Evolutionary conservation across 1,140 invertebrate species (phyloP), one percentile per base, ranked within the genome.

Genomic region (Lethrus apterus): DNA sequence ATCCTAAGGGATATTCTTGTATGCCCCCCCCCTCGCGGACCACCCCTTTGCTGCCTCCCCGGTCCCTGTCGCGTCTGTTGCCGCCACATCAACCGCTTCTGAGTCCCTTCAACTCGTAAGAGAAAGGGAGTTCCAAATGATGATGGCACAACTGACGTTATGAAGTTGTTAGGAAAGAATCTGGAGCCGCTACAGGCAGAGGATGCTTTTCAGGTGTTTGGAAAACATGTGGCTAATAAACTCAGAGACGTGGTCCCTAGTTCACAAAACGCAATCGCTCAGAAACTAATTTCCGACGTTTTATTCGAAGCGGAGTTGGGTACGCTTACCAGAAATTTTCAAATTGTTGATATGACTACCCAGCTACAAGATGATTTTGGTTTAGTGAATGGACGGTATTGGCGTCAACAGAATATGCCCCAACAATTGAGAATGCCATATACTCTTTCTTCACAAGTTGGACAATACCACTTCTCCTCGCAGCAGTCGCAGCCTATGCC

Each of bases 401-500:
- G n/a, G n/a, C 23, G 23, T 26, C 42, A 29, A 43, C 26, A 32
- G 13, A 44, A 44, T 44, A 20, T 30, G 24, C 2, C 24, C 3
- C 11, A 13, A 43, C 23, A 19, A 30, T 29, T 43, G 41, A 30
- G 41, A 43, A 43, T 43, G 23, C 41, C 13, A 29, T 24, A 43
- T 43, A 43, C 26, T 31, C 10, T 43, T 43, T 43, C 24, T 44
- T 33, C 23, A 26, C 23, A 26, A 26, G 23, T 26, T 26, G 23
- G 23, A 26, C 23, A 26, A 26, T 26, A 26, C 23, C 23, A 26
- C 23, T 26, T n/a, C n/a, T n/a, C 23, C 23, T 26, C 23, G 5
- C 23, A 26, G 23, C 23, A 26, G 23, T n/a, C 23, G 23, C 23
- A 26, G 23, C 23, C 23, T 26, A 26, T 26, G 23, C 23, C 23